phyloP scores from a whole-genome alignment of 2,888 invertebrate species.

The Oligia strigilis region DNA sequence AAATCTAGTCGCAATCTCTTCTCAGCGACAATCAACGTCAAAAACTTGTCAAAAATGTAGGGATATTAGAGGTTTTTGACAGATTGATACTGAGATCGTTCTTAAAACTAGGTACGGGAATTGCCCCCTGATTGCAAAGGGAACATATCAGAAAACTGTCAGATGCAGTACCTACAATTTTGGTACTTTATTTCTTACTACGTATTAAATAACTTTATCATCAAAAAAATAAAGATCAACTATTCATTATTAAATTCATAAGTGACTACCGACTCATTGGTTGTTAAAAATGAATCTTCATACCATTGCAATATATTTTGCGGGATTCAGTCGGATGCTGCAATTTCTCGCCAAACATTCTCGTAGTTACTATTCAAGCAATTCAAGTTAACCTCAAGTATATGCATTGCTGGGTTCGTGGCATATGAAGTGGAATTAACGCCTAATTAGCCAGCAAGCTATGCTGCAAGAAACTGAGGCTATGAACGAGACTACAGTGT shows the following conservation, averaged over 20 bases:
- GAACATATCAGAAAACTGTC: background rate
- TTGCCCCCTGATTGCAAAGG: background rate
- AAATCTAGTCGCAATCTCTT: background rate
- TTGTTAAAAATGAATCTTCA: background rate
- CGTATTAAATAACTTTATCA: background rate
- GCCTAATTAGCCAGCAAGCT: constrained; percentile 49
- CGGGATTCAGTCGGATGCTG: constrained; percentile 1
- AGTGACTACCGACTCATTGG: background rate
- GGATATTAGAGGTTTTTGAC: background rate
- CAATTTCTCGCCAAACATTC: constrained; percentile 30
- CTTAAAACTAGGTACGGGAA: background rate
- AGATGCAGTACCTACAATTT: background rate
- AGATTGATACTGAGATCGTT: background rate
- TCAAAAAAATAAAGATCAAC: background rate
- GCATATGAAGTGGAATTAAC: constrained; percentile 50
- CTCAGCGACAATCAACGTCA: background rate
- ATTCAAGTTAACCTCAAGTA: constrained; percentile 37
- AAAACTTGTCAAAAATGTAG: background rate
- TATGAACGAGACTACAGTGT: constrained; percentile 5
- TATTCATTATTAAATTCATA: background rate
- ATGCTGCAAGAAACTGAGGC: constrained; percentile 12
- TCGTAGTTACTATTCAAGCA: constrained; percentile 21
- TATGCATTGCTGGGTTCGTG: constrained; percentile 32
- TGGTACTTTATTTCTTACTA: background rate
- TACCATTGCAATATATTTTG: constrained; percentile 16